phyloP scores from a whole-genome alignment of 2,888 invertebrate species.

The Clanis bilineata region DNA sequence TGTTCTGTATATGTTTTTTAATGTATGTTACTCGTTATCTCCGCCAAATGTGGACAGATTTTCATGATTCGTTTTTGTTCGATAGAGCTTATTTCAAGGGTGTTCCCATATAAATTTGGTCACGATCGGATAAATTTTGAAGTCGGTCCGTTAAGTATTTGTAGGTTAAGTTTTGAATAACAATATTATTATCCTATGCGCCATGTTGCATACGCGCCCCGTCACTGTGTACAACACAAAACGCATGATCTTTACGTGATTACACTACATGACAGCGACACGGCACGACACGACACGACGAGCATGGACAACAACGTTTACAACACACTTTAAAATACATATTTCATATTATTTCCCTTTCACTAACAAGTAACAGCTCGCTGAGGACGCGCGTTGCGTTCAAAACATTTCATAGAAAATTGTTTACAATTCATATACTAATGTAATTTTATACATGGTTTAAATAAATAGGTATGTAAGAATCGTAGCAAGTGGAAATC shows the following conservation, averaged over 20 bases:
- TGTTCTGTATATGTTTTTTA: too few species aligned
- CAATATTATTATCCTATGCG: neutral
- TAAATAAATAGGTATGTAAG: too few species aligned
- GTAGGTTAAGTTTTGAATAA: neutral
- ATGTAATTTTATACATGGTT: neutral
- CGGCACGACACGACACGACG: slow-evolving; percentile 34
- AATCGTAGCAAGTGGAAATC: too few species aligned
- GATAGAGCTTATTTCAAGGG: too few species aligned
- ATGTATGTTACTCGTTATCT: too few species aligned
- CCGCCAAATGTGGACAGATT: too few species aligned
- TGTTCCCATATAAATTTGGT: too few species aligned
- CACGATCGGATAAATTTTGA: too few species aligned
- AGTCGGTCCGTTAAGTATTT: too few species aligned
- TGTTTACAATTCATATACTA: neutral
- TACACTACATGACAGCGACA: slow-evolving; percentile 36
- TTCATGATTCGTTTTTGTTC: too few species aligned
- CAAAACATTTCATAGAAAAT: neutral
- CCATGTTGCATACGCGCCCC: neutral
- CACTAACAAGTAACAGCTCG: slow-evolving; percentile 10
- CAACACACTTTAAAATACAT: slow-evolving; percentile 16
- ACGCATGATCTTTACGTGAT: slow-evolving; percentile 36
- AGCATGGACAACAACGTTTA: slow-evolving; percentile 16
- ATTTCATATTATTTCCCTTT: slow-evolving; percentile 12
- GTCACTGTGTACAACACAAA: slow-evolving; percentile 25
- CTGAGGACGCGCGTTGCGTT: neutral